phyloP scores from a whole-genome alignment of 2,113 vertebrate species.

The Sceloporus undulatus region DNA sequence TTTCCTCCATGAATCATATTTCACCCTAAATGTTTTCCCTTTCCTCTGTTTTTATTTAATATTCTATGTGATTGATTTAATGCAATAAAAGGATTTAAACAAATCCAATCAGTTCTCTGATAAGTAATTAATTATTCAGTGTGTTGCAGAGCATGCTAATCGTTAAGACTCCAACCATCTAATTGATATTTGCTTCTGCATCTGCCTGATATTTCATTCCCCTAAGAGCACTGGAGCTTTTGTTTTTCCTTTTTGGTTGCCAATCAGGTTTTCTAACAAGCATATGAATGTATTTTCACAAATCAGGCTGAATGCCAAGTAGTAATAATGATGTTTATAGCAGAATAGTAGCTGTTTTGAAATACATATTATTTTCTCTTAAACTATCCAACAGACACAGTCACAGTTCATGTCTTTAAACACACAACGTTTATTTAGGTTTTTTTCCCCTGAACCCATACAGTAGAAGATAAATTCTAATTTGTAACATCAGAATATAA shows the following conservation, averaged over 20 bases:
- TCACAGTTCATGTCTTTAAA: constrained; percentile 78
- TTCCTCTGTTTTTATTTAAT: not conserved
- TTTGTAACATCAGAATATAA: constrained; percentile 94
- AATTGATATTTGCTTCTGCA: constrained; percentile 73
- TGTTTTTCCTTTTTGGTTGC: constrained; percentile 52
- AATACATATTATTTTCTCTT: not conserved
- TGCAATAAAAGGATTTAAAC: constrained; percentile 46
- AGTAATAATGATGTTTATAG: constrained; percentile 44
- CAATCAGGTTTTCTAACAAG: constrained; percentile 64
- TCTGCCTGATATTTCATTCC: constrained; percentile 55
- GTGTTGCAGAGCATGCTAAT: constrained; percentile 57
- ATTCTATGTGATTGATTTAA: constrained; percentile 42
- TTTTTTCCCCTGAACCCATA: constrained; percentile 81
- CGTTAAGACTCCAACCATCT: constrained; percentile 64
- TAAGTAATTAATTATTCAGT: constrained; percentile 68
- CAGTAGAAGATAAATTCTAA: constrained; percentile 90
- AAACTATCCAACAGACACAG: constrained; percentile 46
- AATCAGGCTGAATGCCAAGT: constrained; percentile 61
- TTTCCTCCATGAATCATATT: not conserved
- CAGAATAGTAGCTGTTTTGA: not conserved
- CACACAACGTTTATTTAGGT: constrained; percentile 95
- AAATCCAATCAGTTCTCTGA: constrained; percentile 41
- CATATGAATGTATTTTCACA: constrained; percentile 64
- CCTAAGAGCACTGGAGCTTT: constrained; percentile 54
- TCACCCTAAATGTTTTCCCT: not conserved